Evolutionary conservation across 2,113 vertebrate species (phyloP), one percentile per base, ranked within the genome.

Genomic region (Pelecanoides urinatrix): DNA sequence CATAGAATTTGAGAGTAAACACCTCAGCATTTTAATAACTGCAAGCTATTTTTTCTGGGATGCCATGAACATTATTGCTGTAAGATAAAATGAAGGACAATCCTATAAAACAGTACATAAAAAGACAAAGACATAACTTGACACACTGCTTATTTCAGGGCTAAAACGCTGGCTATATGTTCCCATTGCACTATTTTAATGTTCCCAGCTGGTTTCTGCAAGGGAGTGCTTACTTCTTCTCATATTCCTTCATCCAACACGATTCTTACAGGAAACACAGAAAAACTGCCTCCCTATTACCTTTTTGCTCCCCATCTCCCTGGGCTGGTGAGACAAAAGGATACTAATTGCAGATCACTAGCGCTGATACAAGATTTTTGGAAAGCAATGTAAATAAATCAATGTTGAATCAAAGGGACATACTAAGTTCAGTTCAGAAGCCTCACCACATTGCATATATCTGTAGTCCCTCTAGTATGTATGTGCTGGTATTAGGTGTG

Each of bases 101-200:
- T 85, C 38, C 73, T 80, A 86, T 87, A 96, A 97, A 92, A 78
- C n/a, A 91, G 66, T 44, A 70, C 89, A 91, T 90, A 95, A 95
- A 87, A 95, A 92, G 66, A 88, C 74, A 91, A 94, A 92, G 68
- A 67, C 34, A 55, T 23, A 86, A 36, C 61, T 76, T 91, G 80
- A 81, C 53, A 73, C 50, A 59, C 8, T 87, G 61, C 58, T 92
- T 83, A 74, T 91, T 90, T 82, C 74, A 95, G 70, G n/a, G 30
- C 86, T 84, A 79, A 89, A 94, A 87, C 62, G 36, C 76, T 95
- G 65, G 40, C 56, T 91, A 38, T 45, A 15, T 50, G 30, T 89
- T 95, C 45, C 9, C 2, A 3, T 27, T 91, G 45, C 36, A 50
- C 62, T 79, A 6, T 79, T 97, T 94, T 96, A 95, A 73, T 86